phyloP scores from a whole-genome alignment of 2,888 invertebrate genomes.

The Platycheirus rosarum region DNA sequence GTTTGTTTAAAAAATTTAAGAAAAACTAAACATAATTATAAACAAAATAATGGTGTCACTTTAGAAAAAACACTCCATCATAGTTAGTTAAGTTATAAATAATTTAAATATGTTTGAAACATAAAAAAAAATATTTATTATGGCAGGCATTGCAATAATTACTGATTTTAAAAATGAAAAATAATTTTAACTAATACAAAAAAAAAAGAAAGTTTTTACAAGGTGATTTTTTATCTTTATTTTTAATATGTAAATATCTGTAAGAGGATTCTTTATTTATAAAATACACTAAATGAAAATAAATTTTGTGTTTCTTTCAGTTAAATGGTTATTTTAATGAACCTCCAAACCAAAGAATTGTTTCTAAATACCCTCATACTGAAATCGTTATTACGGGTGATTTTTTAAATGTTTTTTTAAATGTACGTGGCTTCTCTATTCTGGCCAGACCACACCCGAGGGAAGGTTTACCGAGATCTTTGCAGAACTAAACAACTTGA shows the following conservation, averaged over 20 bases:
- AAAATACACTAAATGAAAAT: constrained; percentile 53
- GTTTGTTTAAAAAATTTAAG: too few relatives aligned
- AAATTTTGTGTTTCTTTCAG: constrained; percentile 25
- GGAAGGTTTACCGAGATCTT: too few relatives aligned
- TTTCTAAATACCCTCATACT: too few relatives aligned
- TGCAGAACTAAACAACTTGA: too few relatives aligned
- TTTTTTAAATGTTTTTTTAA: too few relatives aligned
- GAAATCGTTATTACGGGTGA: too few relatives aligned
- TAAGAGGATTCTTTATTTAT: constrained; percentile 58
- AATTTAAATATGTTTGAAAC: constrained; percentile 17
- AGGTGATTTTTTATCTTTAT: constrained; percentile 41
- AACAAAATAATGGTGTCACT: constrained; percentile 7
- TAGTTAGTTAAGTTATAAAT: neutral
- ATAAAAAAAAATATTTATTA: constrained; percentile 46
- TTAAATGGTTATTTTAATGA: too few relatives aligned
- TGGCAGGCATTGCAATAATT: constrained; percentile 42
- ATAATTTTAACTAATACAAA: constrained; percentile 33
- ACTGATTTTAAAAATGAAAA: constrained; percentile 24
- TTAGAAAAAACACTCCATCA: neutral
- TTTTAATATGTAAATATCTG: constrained; percentile 63
- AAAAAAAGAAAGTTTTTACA: constrained; percentile 22
- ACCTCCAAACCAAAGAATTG: too few relatives aligned
- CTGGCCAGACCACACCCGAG: too few relatives aligned
- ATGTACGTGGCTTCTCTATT: too few relatives aligned
- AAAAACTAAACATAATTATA: neutral